Percentiles rank a stretch among this genome's conserved stretches.
phyloP scores from a whole-genome alignment of 2,797 vertebrate species.

The Alauda arvensis region DNA sequence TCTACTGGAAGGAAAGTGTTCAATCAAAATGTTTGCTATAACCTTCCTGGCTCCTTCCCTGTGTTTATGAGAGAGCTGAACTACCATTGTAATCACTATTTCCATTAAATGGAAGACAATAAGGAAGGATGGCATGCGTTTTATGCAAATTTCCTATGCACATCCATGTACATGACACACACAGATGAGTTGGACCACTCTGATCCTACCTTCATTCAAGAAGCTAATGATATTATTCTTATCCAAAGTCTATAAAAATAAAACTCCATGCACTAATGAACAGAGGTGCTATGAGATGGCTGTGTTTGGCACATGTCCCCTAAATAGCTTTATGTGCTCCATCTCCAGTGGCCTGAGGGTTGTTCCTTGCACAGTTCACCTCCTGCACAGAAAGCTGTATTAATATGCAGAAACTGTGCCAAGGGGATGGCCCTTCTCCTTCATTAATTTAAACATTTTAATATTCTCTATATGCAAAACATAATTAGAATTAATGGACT shows the following conservation, averaged over 20 bases:
- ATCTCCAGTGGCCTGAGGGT: slow-evolving; percentile 7
- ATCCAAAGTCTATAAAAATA: background rate
- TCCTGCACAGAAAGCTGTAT: slow-evolving; percentile 8
- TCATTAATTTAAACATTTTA: slow-evolving; percentile 65
- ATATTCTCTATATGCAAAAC: slow-evolving; percentile 61
- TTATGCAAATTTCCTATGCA: background rate
- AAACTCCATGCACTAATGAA: background rate
- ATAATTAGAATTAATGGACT: slow-evolving; percentile 59
- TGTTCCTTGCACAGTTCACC: background rate
- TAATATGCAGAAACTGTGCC: slow-evolving; percentile 40
- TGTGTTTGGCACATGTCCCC: background rate
- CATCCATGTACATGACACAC: background rate
- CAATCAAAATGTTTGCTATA: background rate
- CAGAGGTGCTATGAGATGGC: background rate
- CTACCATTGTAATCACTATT: background rate
- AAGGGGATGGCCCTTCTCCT: slow-evolving; percentile 18
- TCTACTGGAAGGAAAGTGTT: background rate
- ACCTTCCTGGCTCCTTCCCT: background rate
- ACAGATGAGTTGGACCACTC: background rate
- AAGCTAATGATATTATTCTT: background rate
- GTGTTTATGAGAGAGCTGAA: background rate
- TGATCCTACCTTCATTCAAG: background rate
- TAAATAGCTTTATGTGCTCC: background rate
- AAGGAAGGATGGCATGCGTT: background rate
- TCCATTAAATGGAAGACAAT: background rate